phyloP scores from a whole-genome alignment of 2,113 vertebrate genomes.

The Coreoperca whiteheadi region DNA sequence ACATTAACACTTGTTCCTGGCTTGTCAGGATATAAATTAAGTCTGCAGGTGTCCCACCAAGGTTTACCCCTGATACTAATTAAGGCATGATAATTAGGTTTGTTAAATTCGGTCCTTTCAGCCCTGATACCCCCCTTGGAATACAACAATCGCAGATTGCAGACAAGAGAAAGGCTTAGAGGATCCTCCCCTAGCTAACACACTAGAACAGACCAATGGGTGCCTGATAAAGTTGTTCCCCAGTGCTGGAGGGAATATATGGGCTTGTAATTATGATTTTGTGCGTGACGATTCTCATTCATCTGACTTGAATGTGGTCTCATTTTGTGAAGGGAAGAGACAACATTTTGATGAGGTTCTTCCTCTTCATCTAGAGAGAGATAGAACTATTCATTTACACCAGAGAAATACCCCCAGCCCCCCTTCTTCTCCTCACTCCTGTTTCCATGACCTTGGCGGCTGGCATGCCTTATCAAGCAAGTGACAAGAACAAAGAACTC shows the following conservation, averaged over 20 bases:
- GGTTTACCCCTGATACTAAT: slow-evolving; percentile 99
- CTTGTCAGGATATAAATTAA: slow-evolving; percentile 99
- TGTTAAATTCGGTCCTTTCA: slow-evolving; percentile 99
- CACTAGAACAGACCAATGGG: slow-evolving; percentile 74
- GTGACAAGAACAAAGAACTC: slow-evolving; percentile 82
- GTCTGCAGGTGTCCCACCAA: slow-evolving; percentile 99
- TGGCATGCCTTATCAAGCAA: slow-evolving; percentile 81
- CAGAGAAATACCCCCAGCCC: slow-evolving; percentile 68
- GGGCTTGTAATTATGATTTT: slow-evolving; percentile 84
- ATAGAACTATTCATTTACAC: slow-evolving; percentile 81
- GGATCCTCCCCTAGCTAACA: slow-evolving; percentile 70
- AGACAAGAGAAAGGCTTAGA: slow-evolving; percentile 81
- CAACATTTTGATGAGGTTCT: slow-evolving; percentile 84
- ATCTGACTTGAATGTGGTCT: slow-evolving; percentile 81
- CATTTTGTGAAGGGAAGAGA: slow-evolving; percentile 76
- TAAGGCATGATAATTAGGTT: slow-evolving; percentile 99
- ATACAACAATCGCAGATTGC: slow-evolving; percentile 85
- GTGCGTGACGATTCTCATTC: slow-evolving; percentile 82
- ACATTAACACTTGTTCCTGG: slow-evolving; percentile 99
- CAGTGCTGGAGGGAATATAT: slow-evolving; percentile 76
- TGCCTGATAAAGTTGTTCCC: slow-evolving; percentile 77
- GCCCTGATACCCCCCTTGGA: slow-evolving; percentile 91
- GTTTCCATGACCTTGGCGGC: slow-evolving; percentile 82
- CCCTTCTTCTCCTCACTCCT: slow-evolving; percentile 63
- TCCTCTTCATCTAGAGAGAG: slow-evolving; percentile 81